Base-by-base conservation (phyloP, 2,888 invertebrate genomes). In the Bhutanitis thaidina region DNA sequence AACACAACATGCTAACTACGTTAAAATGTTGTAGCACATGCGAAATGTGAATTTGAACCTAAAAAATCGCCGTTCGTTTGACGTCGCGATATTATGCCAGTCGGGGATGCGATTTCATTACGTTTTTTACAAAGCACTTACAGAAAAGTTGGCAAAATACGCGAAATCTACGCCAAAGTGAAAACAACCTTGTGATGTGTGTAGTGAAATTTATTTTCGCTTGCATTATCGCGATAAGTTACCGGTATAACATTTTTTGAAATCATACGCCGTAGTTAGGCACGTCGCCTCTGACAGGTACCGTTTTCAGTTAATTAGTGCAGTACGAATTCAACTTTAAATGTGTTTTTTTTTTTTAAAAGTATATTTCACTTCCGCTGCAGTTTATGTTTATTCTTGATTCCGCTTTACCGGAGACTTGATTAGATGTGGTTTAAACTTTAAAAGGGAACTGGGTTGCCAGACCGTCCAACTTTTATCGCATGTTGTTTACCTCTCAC, bases 271-370 rank as follows among this genome's bases (percentile, higher is more conserved):
- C 53, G 57, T 52, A 55, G 56, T 54, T 57, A 56, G 59, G 58
- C 60, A 60, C 62, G 64, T 69, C 67, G 65, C 62, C 52, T 52
- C 62, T 65, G 69, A 67, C 72, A 73, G 69, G 65, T 69, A 59
- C 59, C 64, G 72, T 70, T 77, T 77, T 71, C 69, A 74, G 73
- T 79, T 80, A 78, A 77, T 80, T 80, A 79, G 71, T 71, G 60
- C 57, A 57, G 64, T 63, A 67, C 62, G 45, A 46, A 53, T 51
- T 27, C 40, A 47, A 47, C 43, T 52, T 47, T 41, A 49, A 55
- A 58, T 49, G 55, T 38, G 47, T 52, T 51, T 53, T 54, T 58
- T 20, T 20, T 20, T 20, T n/a, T 58, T 49, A 16, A 25, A 25
- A 37, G 53, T 34, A 14, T 46, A 37, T 48, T 49, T 53, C 53